Conservation (phyloP, 2,113 vertebrate genomes). For the Zosterops lateralis region DNA sequence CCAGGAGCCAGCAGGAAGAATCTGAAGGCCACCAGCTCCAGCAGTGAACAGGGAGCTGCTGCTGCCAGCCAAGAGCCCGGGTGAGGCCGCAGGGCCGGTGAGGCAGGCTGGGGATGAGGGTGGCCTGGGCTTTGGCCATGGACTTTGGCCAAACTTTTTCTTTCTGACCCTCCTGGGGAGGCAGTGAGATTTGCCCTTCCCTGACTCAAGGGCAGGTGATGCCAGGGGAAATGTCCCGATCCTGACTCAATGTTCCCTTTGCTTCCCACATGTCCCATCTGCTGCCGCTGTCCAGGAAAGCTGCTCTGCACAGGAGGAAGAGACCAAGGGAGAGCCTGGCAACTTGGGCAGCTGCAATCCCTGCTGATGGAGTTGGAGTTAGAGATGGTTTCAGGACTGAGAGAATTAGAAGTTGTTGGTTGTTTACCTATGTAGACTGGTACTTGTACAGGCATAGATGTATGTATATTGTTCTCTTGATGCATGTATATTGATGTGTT, state of each 20-base stretch:
- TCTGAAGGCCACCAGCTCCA: no score
- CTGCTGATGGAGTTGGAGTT: neutral
- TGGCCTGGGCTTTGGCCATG: no score
- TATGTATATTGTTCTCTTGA: neutral
- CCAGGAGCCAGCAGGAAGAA: no score
- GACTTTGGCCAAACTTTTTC: neutral
- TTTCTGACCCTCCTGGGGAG: neutral
- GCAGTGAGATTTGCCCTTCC: neutral
- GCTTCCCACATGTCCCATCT: neutral
- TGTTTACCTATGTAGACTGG: fast-evolving
- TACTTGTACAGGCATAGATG: no score
- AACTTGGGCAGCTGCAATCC: neutral
- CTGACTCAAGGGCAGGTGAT: neutral
- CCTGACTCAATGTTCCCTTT: neutral
- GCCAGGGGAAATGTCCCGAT: neutral
- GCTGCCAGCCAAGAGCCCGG: no score
- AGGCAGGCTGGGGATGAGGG: no score
- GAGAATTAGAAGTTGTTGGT: no score
- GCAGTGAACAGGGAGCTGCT: no score
- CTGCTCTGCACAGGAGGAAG: neutral
- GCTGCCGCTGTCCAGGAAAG: neutral
- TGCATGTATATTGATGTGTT: neutral
- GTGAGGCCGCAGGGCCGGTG: no score
- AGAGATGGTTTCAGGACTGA: neutral
- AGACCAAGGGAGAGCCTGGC: neutral